Conservation (phyloP, 2,797 vertebrate genomes). For the Moxostoma hubbsi region DNA sequence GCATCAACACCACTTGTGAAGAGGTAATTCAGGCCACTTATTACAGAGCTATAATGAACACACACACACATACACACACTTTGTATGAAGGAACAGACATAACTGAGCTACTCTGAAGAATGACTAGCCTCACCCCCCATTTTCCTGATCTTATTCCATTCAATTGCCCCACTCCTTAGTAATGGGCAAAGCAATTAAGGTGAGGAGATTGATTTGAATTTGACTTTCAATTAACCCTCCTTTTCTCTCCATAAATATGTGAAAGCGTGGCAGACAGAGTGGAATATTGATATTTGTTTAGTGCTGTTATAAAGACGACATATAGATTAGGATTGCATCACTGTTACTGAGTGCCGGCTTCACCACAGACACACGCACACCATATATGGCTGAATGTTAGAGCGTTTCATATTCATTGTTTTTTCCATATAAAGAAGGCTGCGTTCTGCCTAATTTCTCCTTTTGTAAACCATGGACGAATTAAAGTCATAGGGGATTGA, state of each 20-base stretch:
- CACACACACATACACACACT: constrained; percentile 39
- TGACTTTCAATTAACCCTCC: constrained; percentile 88
- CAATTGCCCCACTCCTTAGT: constrained; percentile 68
- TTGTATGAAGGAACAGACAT: constrained; percentile 38
- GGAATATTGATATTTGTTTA: constrained; percentile 86
- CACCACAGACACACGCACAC: constrained; percentile 2
- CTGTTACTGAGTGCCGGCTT: constrained; percentile 58
- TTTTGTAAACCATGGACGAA: too few species aligned
- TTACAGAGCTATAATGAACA: constrained; percentile 64
- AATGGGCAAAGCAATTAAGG: constrained; percentile 82
- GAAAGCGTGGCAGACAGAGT: constrained; percentile 77
- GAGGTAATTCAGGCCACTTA: constrained; percentile 77
- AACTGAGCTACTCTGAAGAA: constrained; percentile 69
- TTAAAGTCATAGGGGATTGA: too few species aligned
- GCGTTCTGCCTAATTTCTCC: too few species aligned
- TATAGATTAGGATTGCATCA: constrained; percentile 83
- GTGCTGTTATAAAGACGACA: constrained; percentile 77
- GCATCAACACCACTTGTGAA: constrained; percentile 80
- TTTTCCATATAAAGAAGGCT: too few species aligned
- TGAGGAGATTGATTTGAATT: constrained; percentile 83
- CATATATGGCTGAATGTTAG: not conserved
- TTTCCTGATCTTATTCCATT: constrained; percentile 50
- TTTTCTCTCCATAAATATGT: constrained; percentile 82
- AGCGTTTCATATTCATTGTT: too few species aligned
- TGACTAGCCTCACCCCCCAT: constrained; percentile 60